phyloP scores from a whole-genome alignment of 2,113 vertebrate genomes.

The Syngnathus floridae region DNA sequence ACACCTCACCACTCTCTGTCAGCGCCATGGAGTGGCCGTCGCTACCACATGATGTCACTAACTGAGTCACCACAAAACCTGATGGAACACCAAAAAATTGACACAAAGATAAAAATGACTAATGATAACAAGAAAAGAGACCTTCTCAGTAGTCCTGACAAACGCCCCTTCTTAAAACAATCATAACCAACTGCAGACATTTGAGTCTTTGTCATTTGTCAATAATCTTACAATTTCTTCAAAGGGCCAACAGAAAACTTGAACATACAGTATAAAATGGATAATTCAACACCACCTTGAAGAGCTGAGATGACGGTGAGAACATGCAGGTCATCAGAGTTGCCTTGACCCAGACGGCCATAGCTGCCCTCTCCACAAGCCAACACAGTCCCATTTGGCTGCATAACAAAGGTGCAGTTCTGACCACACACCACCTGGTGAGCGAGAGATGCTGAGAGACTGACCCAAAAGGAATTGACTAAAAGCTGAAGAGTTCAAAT shows the following conservation, averaged over 20 bases:
- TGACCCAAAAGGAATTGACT: neutral
- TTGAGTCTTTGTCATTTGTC: neutral
- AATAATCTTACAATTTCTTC: neutral
- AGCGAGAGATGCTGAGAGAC: neutral
- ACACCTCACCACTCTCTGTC: slow-evolving; percentile 78
- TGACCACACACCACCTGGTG: slow-evolving; percentile 75
- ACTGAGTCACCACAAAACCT: slow-evolving; percentile 77
- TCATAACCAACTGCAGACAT: neutral
- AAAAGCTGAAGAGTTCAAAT: neutral
- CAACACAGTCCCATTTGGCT: slow-evolving; percentile 72
- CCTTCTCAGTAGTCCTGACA: neutral
- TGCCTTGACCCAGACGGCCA: slow-evolving; percentile 74
- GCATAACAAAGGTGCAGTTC: slow-evolving; percentile 78
- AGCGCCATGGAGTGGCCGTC: slow-evolving; percentile 78
- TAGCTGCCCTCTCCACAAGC: slow-evolving; percentile 78
- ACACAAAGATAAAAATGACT: neutral
- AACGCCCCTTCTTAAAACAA: neutral
- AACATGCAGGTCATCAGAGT: slow-evolving; percentile 75
- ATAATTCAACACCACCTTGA: slow-evolving; percentile 55
- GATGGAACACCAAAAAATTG: neutral
- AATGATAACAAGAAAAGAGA: neutral
- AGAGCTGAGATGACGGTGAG: slow-evolving; percentile 75
- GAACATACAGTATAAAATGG: neutral
- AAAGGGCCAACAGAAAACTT: neutral
- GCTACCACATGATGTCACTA: slow-evolving; percentile 76